These are phyloP conservation scores for Malurus leucopterus DNA, from an alignment of 2,797 vertebrate genomes.

Conservation along the genomic window DNA sequence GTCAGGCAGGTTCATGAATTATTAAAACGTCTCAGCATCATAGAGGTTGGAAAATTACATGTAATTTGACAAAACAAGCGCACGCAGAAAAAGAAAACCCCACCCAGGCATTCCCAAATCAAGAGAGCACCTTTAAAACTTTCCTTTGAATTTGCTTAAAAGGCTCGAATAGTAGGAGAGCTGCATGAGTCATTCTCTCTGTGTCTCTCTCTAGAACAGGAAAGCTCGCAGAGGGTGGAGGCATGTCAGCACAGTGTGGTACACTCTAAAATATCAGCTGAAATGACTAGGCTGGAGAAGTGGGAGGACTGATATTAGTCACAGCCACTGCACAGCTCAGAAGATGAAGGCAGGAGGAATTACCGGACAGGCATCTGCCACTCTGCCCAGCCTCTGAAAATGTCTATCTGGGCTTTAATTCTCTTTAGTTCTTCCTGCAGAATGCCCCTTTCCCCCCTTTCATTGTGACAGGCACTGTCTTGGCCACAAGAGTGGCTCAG, in stretches of 20 bases:
- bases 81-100: constrained; percentile 41
- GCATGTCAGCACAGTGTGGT: constrained; percentile 59
- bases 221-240: constrained; percentile 64
- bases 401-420: background rate
- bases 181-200: constrained; percentile 56
- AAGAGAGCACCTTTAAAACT: constrained; percentile 62
- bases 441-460: background rate
- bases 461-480: background rate
- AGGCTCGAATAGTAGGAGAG: constrained; percentile 57
- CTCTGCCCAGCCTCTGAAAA: constrained; percentile 4
- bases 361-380: constrained; percentile 34
- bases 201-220: constrained; percentile 64
- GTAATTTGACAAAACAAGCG: constrained; percentile 30
- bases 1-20: constrained; percentile 43
- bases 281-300: constrained; percentile 65
- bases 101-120: constrained; percentile 62
- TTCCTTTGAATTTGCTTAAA: constrained; percentile 56
- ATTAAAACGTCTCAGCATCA: constrained; percentile 37
- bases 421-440: background rate
- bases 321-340: constrained; percentile 44
- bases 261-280: constrained; percentile 61
- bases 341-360: constrained; percentile 50
- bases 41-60: constrained; percentile 33
- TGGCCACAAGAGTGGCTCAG: background rate
- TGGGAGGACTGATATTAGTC: constrained; percentile 66